Evolutionary conservation across 2,888 invertebrate genomes (phyloP).

Genomic region (Agapetus fuscipes): DNA sequence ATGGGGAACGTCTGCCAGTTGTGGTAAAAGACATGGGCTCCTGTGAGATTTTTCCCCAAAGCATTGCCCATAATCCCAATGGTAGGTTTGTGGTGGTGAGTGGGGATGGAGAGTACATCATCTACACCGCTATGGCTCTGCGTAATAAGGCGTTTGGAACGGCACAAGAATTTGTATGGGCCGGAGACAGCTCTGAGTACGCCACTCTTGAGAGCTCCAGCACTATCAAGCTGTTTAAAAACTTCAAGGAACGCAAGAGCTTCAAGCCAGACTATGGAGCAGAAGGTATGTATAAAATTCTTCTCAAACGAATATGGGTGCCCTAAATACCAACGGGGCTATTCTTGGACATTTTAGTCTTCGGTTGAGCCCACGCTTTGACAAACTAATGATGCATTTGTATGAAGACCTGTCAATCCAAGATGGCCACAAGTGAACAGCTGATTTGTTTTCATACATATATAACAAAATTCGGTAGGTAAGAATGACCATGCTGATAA

Average conservation of each 20-base stretch:
- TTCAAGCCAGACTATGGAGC: slow-evolving; percentile 96
- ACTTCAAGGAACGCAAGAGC: slow-evolving; percentile 94
- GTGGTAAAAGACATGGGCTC: slow-evolving; percentile 98
- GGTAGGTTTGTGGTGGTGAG: slow-evolving; percentile 90
- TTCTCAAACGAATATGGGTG: neutral
- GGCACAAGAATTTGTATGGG: slow-evolving; percentile 99
- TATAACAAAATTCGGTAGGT: too few relatives aligned
- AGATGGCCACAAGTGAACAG: too few relatives aligned
- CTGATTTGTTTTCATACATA: too few relatives aligned
- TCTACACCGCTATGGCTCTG: slow-evolving; percentile 98
- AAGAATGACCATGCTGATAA: too few relatives aligned
- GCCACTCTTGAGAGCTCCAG: slow-evolving; percentile 84
- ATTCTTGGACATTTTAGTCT: too few relatives aligned
- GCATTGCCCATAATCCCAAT: slow-evolving; percentile 96
- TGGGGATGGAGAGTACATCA: slow-evolving; percentile 99
- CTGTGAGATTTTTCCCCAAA: slow-evolving; percentile 98
- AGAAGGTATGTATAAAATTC: slow-evolving; percentile 56
- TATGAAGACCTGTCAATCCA: too few relatives aligned
- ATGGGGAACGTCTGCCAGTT: slow-evolving; percentile 87
- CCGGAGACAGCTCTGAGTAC: slow-evolving; percentile 89
- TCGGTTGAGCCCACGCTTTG: too few relatives aligned
- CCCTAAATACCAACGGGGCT: too few relatives aligned
- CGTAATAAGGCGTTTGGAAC: slow-evolving; percentile 98
- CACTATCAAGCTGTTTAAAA: slow-evolving; percentile 90
- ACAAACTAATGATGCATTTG: too few relatives aligned